A percentile compares a stretch with the other conserved stretches of the same genome.
Evolutionary conservation across 2,113 vertebrate genomes (phyloP).

Genomic region (Pyrgilauda ruficollis): DNA sequence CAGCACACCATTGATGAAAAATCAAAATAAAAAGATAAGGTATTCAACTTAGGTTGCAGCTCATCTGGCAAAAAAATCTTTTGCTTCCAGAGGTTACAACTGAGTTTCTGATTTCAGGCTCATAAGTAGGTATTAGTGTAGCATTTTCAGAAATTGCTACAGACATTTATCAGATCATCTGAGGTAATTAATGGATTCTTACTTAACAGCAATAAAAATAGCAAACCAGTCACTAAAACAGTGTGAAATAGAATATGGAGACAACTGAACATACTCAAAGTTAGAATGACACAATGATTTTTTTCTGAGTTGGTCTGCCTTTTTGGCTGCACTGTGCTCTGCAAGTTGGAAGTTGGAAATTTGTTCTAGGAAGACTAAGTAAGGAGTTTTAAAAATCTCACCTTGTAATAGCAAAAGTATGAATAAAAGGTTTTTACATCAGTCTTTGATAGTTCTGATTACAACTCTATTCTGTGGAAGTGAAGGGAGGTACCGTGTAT

Average conservation of each 20-base stretch:
- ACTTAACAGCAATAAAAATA: neutral
- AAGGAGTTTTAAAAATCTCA: neutral
- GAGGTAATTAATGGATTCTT: neutral
- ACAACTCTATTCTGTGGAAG: neutral
- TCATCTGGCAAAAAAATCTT: neutral
- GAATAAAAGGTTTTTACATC: neutral
- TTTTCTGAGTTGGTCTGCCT: neutral
- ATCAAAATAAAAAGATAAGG: neutral
- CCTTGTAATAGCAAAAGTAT: neutral
- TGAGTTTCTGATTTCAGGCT: neutral
- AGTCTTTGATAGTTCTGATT: neutral
- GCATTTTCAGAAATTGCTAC: neutral
- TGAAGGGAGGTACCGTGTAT: neutral
- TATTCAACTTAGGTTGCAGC: neutral
- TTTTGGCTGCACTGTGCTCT: neutral
- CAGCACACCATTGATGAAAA: accelerated
- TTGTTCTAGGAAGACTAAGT: neutral
- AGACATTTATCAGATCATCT: neutral
- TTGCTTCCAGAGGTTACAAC: neutral
- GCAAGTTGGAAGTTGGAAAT: neutral
- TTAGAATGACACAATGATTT: neutral
- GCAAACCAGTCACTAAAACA: neutral
- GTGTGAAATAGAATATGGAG: neutral
- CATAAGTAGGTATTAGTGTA: neutral
- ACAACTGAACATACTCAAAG: neutral